Conservation (phyloP, 1,140 invertebrate species). For the Oedothorax gibbosus region DNA sequence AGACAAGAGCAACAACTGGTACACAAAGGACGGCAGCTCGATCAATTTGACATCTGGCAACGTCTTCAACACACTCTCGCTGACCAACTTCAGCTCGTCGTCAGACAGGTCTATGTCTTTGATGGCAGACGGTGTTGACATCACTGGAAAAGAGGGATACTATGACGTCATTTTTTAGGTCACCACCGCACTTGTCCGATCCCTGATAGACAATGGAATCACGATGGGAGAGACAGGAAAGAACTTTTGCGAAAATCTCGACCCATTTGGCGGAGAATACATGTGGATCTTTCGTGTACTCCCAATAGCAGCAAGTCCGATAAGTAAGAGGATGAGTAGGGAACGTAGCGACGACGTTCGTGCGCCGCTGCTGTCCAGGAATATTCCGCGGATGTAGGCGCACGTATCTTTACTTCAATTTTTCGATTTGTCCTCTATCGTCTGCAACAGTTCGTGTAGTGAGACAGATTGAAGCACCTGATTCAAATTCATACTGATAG, state of each 20-base stretch:
- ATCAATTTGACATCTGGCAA: slow-evolving; percentile 14
- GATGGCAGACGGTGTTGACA: slow-evolving; percentile 15
- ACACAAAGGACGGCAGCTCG: slow-evolving; percentile 46
- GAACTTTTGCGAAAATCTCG: slow-evolving; percentile 39
- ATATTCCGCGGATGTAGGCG: slow-evolving; percentile 30
- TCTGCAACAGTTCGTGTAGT: slow-evolving; percentile 20
- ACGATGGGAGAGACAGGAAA: slow-evolving; percentile 12
- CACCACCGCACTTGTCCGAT: slow-evolving; percentile 21
- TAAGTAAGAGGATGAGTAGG: not conserved
- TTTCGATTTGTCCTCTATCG: slow-evolving; percentile 29
- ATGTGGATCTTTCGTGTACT: not conserved
- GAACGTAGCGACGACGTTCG: slow-evolving; percentile 28
- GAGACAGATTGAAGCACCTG: slow-evolving; percentile 20
- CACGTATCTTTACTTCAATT: slow-evolving; percentile 36
- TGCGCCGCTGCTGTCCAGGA: slow-evolving; percentile 15
- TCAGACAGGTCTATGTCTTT: slow-evolving; percentile 48
- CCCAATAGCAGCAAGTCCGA: not conserved
- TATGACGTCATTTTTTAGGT: slow-evolving; percentile 42
- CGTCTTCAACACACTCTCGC: slow-evolving; percentile 5
- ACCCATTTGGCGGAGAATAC: slow-evolving; percentile 34
- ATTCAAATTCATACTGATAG: slow-evolving; percentile 11
- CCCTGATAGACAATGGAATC: slow-evolving; percentile 49
- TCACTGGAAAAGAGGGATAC: slow-evolving; percentile 17
- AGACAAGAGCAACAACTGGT: slow-evolving; percentile 46
- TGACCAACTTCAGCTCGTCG: slow-evolving; percentile 35